Conservation (phyloP, 2,888 invertebrate species). For the Nomada ruficornis region DNA sequence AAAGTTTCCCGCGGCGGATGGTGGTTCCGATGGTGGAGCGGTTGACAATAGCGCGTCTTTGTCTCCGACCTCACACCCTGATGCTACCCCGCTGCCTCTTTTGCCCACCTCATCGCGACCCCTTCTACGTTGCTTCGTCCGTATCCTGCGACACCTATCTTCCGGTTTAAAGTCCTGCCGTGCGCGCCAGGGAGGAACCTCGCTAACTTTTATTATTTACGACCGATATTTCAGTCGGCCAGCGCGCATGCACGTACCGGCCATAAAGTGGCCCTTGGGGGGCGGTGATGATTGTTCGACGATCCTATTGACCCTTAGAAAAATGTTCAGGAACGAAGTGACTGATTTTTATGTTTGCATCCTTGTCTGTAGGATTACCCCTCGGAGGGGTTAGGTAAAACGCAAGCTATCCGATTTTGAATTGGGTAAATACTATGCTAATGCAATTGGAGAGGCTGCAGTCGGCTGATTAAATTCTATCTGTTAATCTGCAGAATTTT, state of each 20-base stretch:
- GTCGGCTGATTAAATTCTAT: no score
- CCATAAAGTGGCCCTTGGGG: slow-evolving; percentile 60
- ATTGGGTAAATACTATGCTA: no score
- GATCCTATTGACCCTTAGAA: slow-evolving; percentile 55
- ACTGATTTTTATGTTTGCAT: neutral
- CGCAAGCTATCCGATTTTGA: no score
- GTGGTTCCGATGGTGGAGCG: slow-evolving; percentile 84
- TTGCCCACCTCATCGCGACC: slow-evolving; percentile 70
- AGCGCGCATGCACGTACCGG: slow-evolving; percentile 60
- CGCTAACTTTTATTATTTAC: slow-evolving; percentile 85
- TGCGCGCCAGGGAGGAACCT: slow-evolving; percentile 82
- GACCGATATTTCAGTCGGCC: slow-evolving; percentile 83
- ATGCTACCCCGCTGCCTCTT: slow-evolving; percentile 71
- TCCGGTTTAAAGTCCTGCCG: slow-evolving; percentile 84
- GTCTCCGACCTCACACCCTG: slow-evolving; percentile 78
- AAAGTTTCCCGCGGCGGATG: slow-evolving; percentile 85
- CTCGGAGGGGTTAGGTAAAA: no score
- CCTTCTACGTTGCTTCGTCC: slow-evolving; percentile 72
- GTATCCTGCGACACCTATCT: slow-evolving; percentile 84
- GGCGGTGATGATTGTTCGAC: slow-evolving; percentile 44
- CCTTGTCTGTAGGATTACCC: neutral
- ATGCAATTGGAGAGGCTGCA: no score
- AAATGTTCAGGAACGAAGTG: neutral
- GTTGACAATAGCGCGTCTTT: slow-evolving; percentile 84
- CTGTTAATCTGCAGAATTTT: no score